Conservation (phyloP, 92 coral and sea anemone genomes). For the Parazoanthus swiftii region DNA sequence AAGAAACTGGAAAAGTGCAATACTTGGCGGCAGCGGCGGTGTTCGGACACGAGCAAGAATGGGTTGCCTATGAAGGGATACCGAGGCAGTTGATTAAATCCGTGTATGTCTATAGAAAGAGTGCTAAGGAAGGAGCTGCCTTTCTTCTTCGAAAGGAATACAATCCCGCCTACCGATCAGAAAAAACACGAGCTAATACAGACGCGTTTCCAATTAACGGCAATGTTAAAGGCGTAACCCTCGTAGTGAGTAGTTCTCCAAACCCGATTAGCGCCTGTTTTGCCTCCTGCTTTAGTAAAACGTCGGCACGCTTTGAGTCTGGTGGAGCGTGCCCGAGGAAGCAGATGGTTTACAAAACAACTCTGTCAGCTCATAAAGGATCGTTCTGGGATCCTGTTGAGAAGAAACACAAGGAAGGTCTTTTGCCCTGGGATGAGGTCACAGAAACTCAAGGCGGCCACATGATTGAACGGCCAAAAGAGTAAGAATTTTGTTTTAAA, state of each 20-base stretch:
- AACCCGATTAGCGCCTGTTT: not conserved
- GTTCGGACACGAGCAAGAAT: not conserved
- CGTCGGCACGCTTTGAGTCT: not conserved
- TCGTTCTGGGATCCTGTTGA: not conserved
- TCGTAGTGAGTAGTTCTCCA: not conserved
- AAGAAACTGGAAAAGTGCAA: not conserved
- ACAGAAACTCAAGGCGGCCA: not conserved
- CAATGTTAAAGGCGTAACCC: not conserved
- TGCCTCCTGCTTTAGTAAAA: not conserved
- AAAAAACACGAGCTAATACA: not conserved
- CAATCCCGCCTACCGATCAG: not conserved
- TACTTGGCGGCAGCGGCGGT: not conserved
- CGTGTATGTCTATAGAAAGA: not conserved
- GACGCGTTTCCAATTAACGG: not conserved
- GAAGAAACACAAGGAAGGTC: not conserved
- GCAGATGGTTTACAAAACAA: not conserved
- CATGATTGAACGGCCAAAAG: not conserved
- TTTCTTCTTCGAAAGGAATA: not conserved
- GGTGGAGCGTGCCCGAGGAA: not conserved
- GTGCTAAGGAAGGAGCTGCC: not conserved
- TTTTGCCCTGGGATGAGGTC: not conserved
- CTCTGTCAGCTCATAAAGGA: not conserved
- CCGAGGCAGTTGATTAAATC: not conserved
- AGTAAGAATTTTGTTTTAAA: not conserved
- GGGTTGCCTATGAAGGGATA: not conserved